Percentiles rank a stretch among this genome's conserved stretches.
These are phyloP conservation scores for Cirrhinus mrigala DNA, from an alignment of 2,797 vertebrate genomes.

Conservation along the genomic window DNA sequence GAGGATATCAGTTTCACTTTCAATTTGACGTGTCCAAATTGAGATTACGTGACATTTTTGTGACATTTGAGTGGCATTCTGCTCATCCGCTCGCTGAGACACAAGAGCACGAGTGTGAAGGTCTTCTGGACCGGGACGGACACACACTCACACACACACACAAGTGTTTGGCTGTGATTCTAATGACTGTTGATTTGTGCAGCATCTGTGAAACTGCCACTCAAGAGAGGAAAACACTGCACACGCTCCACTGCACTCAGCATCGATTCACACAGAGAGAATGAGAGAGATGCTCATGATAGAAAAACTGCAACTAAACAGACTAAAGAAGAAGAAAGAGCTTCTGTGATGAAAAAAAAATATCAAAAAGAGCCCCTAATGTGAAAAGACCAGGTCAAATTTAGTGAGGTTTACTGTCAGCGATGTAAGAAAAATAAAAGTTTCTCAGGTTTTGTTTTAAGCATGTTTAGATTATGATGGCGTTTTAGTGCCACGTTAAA, in stretches of 20 bases:
- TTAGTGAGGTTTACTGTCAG: too few species aligned
- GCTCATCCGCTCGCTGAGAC: constrained; percentile 13
- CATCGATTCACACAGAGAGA: constrained; percentile 3
- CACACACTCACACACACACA: neutral
- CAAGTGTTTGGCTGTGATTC: constrained; percentile 9
- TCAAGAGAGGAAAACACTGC: constrained; percentile 34
- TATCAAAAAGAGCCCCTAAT: neutral
- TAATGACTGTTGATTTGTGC: constrained; percentile 47
- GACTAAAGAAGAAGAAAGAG: neutral
- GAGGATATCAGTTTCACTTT: neutral
- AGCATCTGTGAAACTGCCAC: constrained; percentile 44
- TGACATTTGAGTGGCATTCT: constrained; percentile 56
- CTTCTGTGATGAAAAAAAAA: neutral
- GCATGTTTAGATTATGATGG: too few species aligned
- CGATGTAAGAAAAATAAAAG: neutral
- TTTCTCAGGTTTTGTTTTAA: too few species aligned
- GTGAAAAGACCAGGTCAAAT: too few species aligned
- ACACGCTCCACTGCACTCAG: constrained; percentile 32
- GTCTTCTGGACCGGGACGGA: neutral
- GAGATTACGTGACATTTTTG: constrained; percentile 41
- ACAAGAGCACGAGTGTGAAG: constrained; percentile 31
- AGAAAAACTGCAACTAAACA: constrained; percentile 10
- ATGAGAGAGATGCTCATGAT: neutral
- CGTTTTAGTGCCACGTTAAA: too few species aligned
- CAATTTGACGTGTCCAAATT: neutral